Evolutionary conservation across 2,113 vertebrate species (phyloP), one percentile per base, ranked within the genome.

Genomic region (Chinchilla lanigera): DNA sequence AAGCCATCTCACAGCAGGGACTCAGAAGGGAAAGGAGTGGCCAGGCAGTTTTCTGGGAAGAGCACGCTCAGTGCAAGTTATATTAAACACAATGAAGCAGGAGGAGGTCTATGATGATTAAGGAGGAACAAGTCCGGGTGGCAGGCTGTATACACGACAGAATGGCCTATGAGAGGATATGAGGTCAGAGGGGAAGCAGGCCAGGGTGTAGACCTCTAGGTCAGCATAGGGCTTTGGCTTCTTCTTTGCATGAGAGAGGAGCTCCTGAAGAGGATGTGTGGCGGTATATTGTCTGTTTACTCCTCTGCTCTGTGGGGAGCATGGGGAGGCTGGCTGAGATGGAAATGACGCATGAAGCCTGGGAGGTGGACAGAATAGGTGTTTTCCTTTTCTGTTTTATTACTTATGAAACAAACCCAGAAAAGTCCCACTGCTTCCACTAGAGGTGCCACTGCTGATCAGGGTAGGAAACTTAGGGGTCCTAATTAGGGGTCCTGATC

Each of bases 371-470:
- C 47, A 56, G 71, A 30, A 61, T 26, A 9, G 30, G 24, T 58
- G 22, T 89, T 89, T 89, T 69, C 87, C 22, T 92, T 80, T 69
- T 52, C 38, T 52, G 22, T 87, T 87, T 87, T 78, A 61, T 69
- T 78, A 71, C 24, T 81, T 56, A 89, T 81, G 47, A 75, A 80
- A 81, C 20, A 54, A 61, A 38, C n/a, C 65, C 60, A 73, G 69
- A 71, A 88, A 41, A 82, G 50, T 67, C 44, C 30, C 50, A 28
- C 50, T 67, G 13, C 41, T 52, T 78, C 26, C 26, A 33, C 50
- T 86, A 22, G 28, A 52, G 33, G 28, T 58, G 26, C 41, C 17
- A 14, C 47, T 82, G 58, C 24, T 77, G n/a, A 50, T 60, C n/a
- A 89, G 54, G 30, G 63, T 54, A 88, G 47, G 26, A 88, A 65